Base-by-base conservation (phyloP, 2,113 vertebrate genomes). In the Thunnus maccoyii region DNA sequence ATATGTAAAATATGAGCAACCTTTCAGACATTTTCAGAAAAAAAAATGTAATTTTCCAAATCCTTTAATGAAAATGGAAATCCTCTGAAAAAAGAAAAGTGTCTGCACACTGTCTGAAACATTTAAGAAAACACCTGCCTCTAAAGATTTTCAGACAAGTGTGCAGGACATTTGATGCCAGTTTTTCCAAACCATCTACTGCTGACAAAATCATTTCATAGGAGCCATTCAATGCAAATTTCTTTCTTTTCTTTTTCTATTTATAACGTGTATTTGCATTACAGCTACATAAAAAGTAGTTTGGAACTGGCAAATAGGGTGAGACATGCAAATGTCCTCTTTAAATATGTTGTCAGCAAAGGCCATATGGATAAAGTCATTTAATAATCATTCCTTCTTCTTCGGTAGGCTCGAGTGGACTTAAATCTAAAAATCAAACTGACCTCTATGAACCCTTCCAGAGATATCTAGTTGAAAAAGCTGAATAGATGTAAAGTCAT, bases 401-500 rank as follows among this genome's bases (percentile, higher is more conserved):
- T 32, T 68, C 14, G 15, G 17, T 13, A 44, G 44, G 61, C 62
- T 68, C 3, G 22, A 57, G 57, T 48, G 57, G 36, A 57, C 48
- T 15, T 36, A 36, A 73, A 48, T 69, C 51, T 72, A 20, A 16
- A 46, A 82, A 58, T 58, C 14, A 57, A 5, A 8, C 50, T 22
- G 57, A 70, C 54, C 55, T 78, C 52, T 61, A 25, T 62, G 20
- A 22, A 64, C 16, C 48, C 12, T 8, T 56, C 46, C 32, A 58
- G 12, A 71, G 80, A 66, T 11, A 3, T 57, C 16, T 8, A 11
- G 16, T 54, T 52, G 50, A 60, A 15, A 36, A 71, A 82, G 65
- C 65, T 76, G 57, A 78, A 68, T 10, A 60, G 62, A 27, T 2
- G n/a, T 20, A 25, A 79, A 90, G 62, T 82, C 83, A 84, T 3